phyloP scores from a whole-genome alignment of 2,113 vertebrate species.

The Gallinago undulata region DNA sequence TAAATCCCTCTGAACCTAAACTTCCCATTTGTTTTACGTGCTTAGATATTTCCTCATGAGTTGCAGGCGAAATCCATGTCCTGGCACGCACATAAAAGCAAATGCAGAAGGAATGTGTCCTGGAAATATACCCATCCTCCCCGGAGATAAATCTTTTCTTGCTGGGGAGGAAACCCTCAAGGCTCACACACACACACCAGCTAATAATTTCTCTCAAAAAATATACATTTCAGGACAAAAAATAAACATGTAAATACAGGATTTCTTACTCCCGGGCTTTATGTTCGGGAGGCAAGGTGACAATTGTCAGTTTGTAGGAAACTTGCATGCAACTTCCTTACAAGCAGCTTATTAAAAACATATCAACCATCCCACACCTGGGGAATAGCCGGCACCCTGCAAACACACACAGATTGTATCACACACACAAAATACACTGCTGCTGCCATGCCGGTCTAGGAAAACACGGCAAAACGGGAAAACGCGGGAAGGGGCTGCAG shows the following conservation, averaged over 20 bases:
- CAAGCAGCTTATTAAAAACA: neutral
- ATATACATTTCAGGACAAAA: neutral
- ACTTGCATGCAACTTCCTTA: neutral
- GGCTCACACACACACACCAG: neutral
- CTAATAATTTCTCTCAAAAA: neutral
- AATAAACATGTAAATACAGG: neutral
- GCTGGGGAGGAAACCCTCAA: neutral
- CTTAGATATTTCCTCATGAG: neutral
- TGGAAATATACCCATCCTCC: neutral
- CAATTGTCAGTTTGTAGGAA: neutral
- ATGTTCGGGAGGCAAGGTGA: neutral
- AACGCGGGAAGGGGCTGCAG: accelerated
- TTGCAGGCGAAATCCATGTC: constrained; percentile 1
- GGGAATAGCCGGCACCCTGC: neutral
- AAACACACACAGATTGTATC: neutral
- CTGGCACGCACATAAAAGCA: neutral
- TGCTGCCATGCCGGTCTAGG: accelerated
- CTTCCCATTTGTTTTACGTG: neutral
- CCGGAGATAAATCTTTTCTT: neutral
- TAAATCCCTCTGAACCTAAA: constrained; percentile 18
- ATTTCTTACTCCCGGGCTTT: neutral
- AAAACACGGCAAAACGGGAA: neutral
- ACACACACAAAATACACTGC: neutral
- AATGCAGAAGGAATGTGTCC: neutral
- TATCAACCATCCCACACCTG: neutral